A percentile compares a stretch with the other conserved stretches of the same genome.
phyloP scores from a whole-genome alignment of 37 sponge, comb jelly and placozoan genomes.

The Crambe crambe region DNA sequence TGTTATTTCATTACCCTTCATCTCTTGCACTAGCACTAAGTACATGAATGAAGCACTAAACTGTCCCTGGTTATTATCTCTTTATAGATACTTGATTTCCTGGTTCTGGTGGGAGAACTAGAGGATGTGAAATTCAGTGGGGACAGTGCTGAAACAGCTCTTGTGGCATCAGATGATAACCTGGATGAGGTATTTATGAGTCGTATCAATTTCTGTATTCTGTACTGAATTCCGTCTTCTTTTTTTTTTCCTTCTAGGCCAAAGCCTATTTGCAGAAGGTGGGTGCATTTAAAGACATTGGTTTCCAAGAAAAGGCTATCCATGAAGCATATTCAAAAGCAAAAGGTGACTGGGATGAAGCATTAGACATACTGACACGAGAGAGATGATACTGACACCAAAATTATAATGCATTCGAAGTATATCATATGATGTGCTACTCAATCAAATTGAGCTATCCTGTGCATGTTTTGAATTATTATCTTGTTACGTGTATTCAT shows the following conservation, averaged over 20 bases:
- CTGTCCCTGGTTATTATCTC: slow-evolving; percentile 7
- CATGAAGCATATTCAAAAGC: slow-evolving; percentile 67
- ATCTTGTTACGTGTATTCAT: too few relatives aligned
- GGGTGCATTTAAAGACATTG: slow-evolving; percentile 47
- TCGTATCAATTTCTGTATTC: too few relatives aligned
- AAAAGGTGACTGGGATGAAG: slow-evolving; percentile 63
- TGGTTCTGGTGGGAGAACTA: slow-evolving; percentile 59
- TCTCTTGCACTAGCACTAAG: too few relatives aligned
- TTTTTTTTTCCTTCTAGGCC: slow-evolving; percentile 30
- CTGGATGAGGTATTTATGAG: slow-evolving; percentile 35
- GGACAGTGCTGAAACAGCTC: slow-evolving; percentile 76
- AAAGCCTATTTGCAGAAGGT: slow-evolving; percentile 60
- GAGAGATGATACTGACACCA: slow-evolving; percentile 40
- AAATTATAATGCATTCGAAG: too few relatives aligned
- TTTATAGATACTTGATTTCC: slow-evolving; percentile 48
- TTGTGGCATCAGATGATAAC: slow-evolving; percentile 37
- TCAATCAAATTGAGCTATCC: too few relatives aligned
- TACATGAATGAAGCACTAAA: too few relatives aligned
- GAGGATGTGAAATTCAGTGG: slow-evolving; percentile 55
- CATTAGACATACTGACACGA: slow-evolving; percentile 53
- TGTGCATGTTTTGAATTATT: too few relatives aligned
- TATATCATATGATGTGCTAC: too few relatives aligned
- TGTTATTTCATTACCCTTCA: background rate
- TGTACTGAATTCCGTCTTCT: slow-evolving; percentile 4
- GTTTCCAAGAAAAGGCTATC: slow-evolving; percentile 57